Evolutionary conservation across 2,797 vertebrate species (phyloP).

Genomic region (Hydrophis major): DNA sequence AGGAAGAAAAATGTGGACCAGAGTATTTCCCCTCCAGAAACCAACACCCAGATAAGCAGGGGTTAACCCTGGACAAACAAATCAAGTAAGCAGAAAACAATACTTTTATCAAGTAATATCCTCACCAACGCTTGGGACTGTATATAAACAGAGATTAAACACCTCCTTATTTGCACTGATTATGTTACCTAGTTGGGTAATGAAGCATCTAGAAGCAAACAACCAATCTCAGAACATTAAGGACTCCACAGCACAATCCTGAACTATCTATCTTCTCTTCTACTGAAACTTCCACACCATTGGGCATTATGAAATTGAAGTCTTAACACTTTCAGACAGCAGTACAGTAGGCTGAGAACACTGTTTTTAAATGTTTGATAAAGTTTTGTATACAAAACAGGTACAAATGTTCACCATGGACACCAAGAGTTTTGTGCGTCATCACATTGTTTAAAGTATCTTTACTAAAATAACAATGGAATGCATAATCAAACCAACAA

Average conservation of each 20-base stretch:
- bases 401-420: not conserved
- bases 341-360: not conserved
- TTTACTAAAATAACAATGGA: not conserved
- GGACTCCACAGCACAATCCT: not conserved
- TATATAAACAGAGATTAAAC: not conserved
- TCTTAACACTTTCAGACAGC: not conserved
- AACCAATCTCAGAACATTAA: not conserved
- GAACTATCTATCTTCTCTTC: not conserved
- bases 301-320: not conserved
- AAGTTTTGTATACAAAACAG: not conserved
- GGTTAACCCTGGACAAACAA: not conserved
- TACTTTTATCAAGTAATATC: not conserved
- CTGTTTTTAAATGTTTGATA: not conserved
- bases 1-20: not conserved
- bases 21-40: not conserved
- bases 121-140: not conserved
- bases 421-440: not conserved
- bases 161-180: not conserved
- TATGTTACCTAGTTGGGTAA: not conserved
- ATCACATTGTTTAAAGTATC: not conserved
- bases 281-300: not conserved
- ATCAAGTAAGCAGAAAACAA: not conserved
- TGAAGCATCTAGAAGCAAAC: not conserved
- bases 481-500: not conserved
- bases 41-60: not conserved